Conservation (phyloP, 2,888 invertebrate genomes). For the Philhelius pedissequus region DNA sequence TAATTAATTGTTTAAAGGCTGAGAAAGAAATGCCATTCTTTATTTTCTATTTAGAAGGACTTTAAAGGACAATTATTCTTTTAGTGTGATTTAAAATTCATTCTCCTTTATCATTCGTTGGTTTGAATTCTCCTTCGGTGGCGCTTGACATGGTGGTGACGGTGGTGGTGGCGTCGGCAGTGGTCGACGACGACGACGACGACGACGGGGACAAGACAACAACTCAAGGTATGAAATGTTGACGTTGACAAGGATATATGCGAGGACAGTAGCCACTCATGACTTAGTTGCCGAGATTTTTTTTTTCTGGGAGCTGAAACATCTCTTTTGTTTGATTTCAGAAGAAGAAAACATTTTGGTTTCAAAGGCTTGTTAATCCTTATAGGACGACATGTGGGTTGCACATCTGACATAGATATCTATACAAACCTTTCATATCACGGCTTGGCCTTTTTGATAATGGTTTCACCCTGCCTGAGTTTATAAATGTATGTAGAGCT, state of each 20-base stretch:
- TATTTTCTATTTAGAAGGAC: not conserved
- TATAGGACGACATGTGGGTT: conserved; percentile 46
- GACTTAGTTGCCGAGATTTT: conserved; percentile 38
- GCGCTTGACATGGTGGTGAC: conserved; percentile 34
- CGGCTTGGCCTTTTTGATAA: conserved; percentile 21
- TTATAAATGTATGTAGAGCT: no score
- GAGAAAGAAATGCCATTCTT: conserved; percentile 19
- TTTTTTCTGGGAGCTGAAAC: conserved; percentile 16
- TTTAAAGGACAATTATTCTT: conserved; percentile 18
- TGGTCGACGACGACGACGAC: not conserved
- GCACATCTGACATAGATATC: conserved; percentile 26
- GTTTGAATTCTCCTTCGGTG: conserved; percentile 11
- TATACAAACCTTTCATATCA: not conserved
- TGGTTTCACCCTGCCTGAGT: conserved; percentile 32
- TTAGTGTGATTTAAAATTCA: conserved; percentile 41
- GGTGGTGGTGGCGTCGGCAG: not conserved
- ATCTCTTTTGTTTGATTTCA: not conserved
- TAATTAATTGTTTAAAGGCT: conserved; percentile 63
- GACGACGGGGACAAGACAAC: not conserved
- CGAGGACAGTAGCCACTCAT: conserved; percentile 67
- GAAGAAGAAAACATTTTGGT: conserved; percentile 8
- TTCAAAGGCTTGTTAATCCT: conserved; percentile 45
- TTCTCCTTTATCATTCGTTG: conserved; percentile 35
- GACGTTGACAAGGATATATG: conserved; percentile 68
- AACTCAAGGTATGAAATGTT: conserved; percentile 35